Evolutionary conservation across 2,888 invertebrate genomes (phyloP).

Genomic region (Tricholauxania praeusta): DNA sequence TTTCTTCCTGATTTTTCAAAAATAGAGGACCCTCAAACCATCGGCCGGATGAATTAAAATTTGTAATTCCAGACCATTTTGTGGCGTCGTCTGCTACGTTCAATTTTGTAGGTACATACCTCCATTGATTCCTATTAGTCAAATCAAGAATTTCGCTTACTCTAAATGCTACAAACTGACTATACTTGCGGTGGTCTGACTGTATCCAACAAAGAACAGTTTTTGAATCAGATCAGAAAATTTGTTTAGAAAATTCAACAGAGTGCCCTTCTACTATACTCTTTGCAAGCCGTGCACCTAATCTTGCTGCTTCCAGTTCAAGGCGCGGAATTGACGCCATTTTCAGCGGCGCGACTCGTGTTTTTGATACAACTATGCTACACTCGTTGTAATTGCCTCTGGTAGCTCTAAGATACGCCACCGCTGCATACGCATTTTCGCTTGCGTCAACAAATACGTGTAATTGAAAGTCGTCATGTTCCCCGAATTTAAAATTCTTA

Average conservation of each 20-base stretch:
- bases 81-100: slow-evolving; percentile 44
- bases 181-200: slow-evolving; percentile 42
- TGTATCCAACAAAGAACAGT: slow-evolving; percentile 40
- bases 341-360: slow-evolving; percentile 39
- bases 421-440: slow-evolving; percentile 41
- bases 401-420: slow-evolving; percentile 31
- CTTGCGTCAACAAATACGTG: slow-evolving; percentile 42
- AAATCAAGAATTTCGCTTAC: slow-evolving; percentile 44
- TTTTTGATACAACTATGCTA: slow-evolving; percentile 36
- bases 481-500: slow-evolving; percentile 12
- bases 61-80: slow-evolving; percentile 34
- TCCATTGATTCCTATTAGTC: slow-evolving; percentile 40
- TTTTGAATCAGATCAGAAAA: slow-evolving; percentile 41
- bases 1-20: slow-evolving; percentile 17
- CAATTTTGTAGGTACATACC: slow-evolving; percentile 39
- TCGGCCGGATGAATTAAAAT: slow-evolving; percentile 30
- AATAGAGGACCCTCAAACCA: slow-evolving; percentile 43
- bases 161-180: slow-evolving; percentile 42
- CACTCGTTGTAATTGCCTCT: slow-evolving; percentile 10
- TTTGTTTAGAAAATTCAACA: slow-evolving; percentile 35
- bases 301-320: slow-evolving; percentile 45
- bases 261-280: slow-evolving; percentile 34
- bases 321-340: slow-evolving; percentile 37
- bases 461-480: slow-evolving; percentile 18
- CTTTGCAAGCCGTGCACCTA: slow-evolving; percentile 44